These are phyloP conservation scores for Drosophila pseudoananassae DNA, from an alignment of 1,140 invertebrate genomes.

Conservation along the genomic window DNA sequence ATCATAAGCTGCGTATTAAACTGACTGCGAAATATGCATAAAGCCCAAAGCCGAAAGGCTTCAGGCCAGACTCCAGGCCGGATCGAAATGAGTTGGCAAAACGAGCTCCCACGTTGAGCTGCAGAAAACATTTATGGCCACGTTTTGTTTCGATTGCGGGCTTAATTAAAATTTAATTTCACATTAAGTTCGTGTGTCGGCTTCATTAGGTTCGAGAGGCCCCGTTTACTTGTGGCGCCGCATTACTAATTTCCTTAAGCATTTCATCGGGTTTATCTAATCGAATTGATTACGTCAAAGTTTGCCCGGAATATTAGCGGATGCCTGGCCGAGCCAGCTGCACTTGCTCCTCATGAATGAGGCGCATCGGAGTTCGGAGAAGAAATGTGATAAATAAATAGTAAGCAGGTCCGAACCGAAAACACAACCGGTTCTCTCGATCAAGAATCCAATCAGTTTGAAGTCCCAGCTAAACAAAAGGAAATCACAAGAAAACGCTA, in stretches of 20 bases:
- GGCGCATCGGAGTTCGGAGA: constrained; percentile 16
- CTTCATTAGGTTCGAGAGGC: constrained; percentile 12
- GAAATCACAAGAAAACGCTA: constrained; percentile 56
- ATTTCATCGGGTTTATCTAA: constrained; percentile 74
- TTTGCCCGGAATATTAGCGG: constrained; percentile 69
- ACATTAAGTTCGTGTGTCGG: constrained; percentile 53
- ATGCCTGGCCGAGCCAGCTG: constrained; percentile 48
- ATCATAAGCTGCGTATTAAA: constrained; percentile 80
- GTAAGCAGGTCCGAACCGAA: constrained; percentile 65
- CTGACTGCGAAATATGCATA: constrained; percentile 64
- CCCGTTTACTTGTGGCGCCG: constrained; percentile 46
- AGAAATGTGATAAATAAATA: constrained; percentile 81
- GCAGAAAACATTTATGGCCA: constrained; percentile 1
- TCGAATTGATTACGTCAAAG: constrained; percentile 77
- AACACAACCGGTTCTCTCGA: constrained; percentile 28
- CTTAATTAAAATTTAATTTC: constrained; percentile 57
- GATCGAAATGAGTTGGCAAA: background rate
- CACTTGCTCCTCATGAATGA: constrained; percentile 67
- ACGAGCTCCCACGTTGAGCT: constrained; percentile 2
- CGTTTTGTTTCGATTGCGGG: constrained; percentile 44
- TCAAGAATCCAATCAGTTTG: constrained; percentile 75
- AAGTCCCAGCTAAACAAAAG: constrained; percentile 64
- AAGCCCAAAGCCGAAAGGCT: constrained; percentile 38
- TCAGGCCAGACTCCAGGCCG: constrained; percentile 9
- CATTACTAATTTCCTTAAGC: constrained; percentile 60